Percentiles rank a stretch among this genome's conserved stretches.
Conservation (phyloP, 2,113 vertebrate genomes). For the Notarius lentiginosus region DNA sequence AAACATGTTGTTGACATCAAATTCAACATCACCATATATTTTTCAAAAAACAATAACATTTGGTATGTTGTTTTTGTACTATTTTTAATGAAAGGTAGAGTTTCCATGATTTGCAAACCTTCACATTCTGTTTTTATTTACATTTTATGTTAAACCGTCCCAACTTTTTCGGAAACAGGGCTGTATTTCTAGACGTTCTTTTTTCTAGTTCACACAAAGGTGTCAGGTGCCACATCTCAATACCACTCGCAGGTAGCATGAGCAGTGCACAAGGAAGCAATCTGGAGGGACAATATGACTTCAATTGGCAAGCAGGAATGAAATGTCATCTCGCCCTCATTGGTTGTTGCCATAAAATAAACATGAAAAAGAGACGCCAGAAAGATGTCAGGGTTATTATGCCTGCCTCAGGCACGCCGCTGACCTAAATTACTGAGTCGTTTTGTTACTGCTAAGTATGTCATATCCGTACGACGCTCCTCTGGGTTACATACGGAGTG, state of each 20-base stretch:
- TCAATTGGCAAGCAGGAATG: constrained; percentile 37
- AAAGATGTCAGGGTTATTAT: constrained; percentile 62
- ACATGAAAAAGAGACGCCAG: constrained; percentile 37
- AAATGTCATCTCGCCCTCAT: constrained; percentile 37
- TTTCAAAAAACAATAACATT: too few species aligned
- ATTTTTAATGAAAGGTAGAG: too few species aligned
- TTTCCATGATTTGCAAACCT: too few species aligned
- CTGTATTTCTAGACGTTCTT: not conserved
- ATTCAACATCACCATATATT: too few species aligned
- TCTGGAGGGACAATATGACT: constrained; percentile 33
- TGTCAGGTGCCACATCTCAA: not conserved
- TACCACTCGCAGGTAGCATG: not conserved
- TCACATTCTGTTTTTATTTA: too few species aligned
- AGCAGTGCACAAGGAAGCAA: constrained; percentile 15
- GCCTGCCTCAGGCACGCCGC: constrained; percentile 64
- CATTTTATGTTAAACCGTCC: too few species aligned
- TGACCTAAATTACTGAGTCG: constrained; percentile 73
- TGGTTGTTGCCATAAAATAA: constrained; percentile 50
- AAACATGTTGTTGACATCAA: too few species aligned
- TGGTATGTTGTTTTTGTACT: too few species aligned
- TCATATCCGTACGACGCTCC: constrained; percentile 24
- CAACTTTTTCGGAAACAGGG: too few species aligned
- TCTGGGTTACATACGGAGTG: constrained; percentile 32
- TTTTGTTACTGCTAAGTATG: constrained; percentile 59
- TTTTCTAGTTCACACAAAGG: not conserved